A percentile compares a stretch with the other conserved stretches of the same genome.
Evolutionary conservation across 2,888 invertebrate genomes (phyloP).

Genomic region (Rhimphoctona megacephalus): DNA sequence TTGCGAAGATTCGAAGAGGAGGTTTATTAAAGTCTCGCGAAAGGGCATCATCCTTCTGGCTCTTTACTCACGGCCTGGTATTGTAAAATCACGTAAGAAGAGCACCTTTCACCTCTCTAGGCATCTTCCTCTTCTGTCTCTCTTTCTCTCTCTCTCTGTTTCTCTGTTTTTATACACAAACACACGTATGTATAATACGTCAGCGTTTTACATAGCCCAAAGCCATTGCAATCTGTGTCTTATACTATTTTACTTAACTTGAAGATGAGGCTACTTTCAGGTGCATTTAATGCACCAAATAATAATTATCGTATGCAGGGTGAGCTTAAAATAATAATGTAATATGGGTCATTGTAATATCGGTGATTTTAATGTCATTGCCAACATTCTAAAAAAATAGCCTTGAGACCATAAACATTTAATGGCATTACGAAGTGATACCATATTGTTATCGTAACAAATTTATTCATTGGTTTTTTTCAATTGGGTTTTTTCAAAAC

Average conservation of each 20-base stretch:
- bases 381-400: not conserved
- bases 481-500: no score
- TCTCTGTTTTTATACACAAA: not conserved
- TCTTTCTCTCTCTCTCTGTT: conserved; percentile 2
- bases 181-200: not conserved
- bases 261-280: conserved; percentile 23
- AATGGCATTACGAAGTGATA: not conserved
- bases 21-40: conserved; percentile 74
- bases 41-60: conserved; percentile 75
- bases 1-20: conserved; percentile 40
- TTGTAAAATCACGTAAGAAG: conserved; percentile 82
- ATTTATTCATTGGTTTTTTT: no score
- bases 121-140: conserved; percentile 46
- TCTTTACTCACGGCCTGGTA: conserved; percentile 69
- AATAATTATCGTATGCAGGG: not conserved
- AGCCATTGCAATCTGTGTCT: not conserved
- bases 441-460: no score
- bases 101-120: conserved; percentile 82
- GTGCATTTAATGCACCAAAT: not conserved
- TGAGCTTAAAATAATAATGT: not conserved
- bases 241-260: not conserved
- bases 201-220: conserved; percentile 1
- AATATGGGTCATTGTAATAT: not conserved
- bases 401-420: not conserved
- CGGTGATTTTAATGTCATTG: not conserved